A percentile compares a stretch with the other conserved stretches of the same genome.
Conservation (phyloP, 2,113 vertebrate species). For the Phainopepla nitens region DNA sequence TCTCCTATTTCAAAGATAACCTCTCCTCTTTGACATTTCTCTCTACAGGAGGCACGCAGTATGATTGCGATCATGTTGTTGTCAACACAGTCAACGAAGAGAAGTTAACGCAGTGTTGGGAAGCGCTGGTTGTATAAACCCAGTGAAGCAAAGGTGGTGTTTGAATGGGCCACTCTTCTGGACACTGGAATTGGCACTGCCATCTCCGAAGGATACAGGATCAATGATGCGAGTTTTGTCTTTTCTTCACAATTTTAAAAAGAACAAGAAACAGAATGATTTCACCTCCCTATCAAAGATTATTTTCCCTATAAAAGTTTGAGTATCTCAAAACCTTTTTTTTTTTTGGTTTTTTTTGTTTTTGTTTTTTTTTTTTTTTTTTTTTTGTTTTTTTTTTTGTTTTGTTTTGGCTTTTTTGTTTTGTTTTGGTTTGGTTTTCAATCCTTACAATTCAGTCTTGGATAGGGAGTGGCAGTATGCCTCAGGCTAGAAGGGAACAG, state of each 20-base stretch:
- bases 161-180: background rate
- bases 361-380: too few relatives aligned
- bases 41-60: conserved; percentile 85
- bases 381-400: too few relatives aligned
- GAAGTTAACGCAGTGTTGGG: conserved; percentile 84
- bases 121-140: conserved; percentile 79
- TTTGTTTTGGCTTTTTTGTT: too few relatives aligned
- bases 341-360: too few relatives aligned
- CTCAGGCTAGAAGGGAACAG: background rate
- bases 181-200: background rate
- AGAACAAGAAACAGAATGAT: background rate
- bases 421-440: background rate
- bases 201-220: background rate
- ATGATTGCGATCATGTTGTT: conserved; percentile 87
- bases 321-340: background rate
- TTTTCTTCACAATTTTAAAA: background rate
- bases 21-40: background rate
- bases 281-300: background rate
- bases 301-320: background rate
- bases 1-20: background rate
- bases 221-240: background rate
- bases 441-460: background rate
- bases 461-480: background rate
- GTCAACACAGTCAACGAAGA: conserved; percentile 79
- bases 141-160: background rate